Base-by-base conservation (phyloP, 64 coral and sea anemone genomes). In the Pocillopora damicornis region DNA sequence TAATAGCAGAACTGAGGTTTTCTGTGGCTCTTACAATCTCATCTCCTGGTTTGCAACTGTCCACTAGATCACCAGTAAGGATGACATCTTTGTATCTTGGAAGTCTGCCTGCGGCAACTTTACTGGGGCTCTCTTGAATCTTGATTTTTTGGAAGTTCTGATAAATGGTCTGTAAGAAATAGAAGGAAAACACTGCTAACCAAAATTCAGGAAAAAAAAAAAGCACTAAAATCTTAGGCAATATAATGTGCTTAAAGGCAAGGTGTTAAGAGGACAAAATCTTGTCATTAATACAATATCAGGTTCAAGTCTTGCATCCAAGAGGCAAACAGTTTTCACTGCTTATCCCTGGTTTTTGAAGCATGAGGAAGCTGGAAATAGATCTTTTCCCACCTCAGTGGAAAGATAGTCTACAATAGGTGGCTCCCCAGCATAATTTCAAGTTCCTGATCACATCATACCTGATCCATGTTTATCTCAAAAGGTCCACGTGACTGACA, bases 81-180 rank as follows among this genome's bases (percentile, higher is more conserved):
- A 99, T 88, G 23, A 99, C 97, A 86, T 99, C 97, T 88, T 99
- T 99, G 77, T 94, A 99, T 67, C 97, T 81, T 16, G 97, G 97
- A 23, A 99, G 76, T 1, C 97, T 79, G 82, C 93, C 93, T 61
- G 97, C 97, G 15, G 93, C 93, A 22, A 99, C 93, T 69, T 99
- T 99, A 35, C 96, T 98, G 11, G 96, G 96, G 86, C 96, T 98
- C 86, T 98, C 96, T 45, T 98, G 96, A 83, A 98, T 98, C 82
- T 98, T 98, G 30, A 98, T 98, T 79, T 94, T 95, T 61, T 98
- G 96, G 69, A 92, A 98, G 67, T 98, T 98, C 25, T 98, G 93
- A 81, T 98, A 98, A 45, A 98, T 64, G 5, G 96, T 98, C 96
- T 98, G 74, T 2, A 59, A 76, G 18, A 58, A 91, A 35, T 15